These are phyloP conservation scores for Prolemur simus DNA, from an alignment of 2,113 vertebrate genomes.

Conservation along the genomic window DNA sequence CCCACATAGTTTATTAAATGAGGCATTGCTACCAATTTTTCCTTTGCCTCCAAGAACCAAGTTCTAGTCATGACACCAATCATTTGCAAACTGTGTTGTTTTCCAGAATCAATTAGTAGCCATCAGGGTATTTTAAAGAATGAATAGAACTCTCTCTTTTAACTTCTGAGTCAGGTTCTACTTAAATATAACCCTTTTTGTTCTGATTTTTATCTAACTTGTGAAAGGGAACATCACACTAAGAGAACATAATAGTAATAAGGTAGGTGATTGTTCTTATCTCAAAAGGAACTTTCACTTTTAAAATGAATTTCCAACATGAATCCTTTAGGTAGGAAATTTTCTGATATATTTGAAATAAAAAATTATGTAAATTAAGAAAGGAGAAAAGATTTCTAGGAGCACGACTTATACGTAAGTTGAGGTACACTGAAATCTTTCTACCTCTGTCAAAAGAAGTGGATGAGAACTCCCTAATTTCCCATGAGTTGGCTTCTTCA, in stretches of 20 bases:
- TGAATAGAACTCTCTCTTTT: background rate
- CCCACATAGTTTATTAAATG: background rate
- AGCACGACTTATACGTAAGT: background rate
- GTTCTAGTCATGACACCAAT: background rate
- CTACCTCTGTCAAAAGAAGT: background rate
- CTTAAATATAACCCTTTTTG: conserved; percentile 22
- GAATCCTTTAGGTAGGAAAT: background rate
- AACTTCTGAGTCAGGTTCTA: background rate
- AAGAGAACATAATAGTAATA: conserved; percentile 26
- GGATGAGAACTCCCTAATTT: background rate
- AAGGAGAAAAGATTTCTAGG: background rate
- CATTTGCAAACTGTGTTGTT: background rate
- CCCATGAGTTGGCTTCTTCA: background rate
- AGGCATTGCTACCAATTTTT: background rate
- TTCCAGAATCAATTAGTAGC: background rate
- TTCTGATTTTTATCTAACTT: conserved; percentile 1
- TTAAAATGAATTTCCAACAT: background rate
- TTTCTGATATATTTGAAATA: background rate
- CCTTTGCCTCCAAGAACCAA: background rate
- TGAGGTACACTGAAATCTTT: background rate
- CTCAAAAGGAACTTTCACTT: background rate
- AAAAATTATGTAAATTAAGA: background rate
- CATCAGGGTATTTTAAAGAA: background rate
- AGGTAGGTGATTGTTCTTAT: background rate
- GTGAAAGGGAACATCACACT: background rate